A percentile compares a stretch with the other conserved stretches of the same genome.
phyloP scores from a whole-genome alignment of 2,797 vertebrate genomes.

The Pangasius krempfi region DNA sequence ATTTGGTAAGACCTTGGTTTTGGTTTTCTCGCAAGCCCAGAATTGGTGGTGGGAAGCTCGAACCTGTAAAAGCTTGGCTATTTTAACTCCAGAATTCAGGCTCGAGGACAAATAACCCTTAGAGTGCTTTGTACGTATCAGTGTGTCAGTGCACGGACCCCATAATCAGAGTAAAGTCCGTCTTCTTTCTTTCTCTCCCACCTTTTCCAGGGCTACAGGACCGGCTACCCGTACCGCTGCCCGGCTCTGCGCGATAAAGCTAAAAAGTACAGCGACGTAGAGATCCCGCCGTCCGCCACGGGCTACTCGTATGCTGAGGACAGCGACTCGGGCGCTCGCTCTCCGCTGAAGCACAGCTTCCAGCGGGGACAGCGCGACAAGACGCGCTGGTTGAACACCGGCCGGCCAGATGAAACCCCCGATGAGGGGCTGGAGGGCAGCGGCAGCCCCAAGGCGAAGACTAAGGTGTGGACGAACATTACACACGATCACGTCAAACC shows the following conservation, averaged over 20 bases:
- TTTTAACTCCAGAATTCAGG: not conserved
- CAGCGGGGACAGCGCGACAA: slow-evolving; percentile 99
- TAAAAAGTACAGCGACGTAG: slow-evolving; percentile 95
- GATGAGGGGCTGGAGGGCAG: slow-evolving; percentile 91
- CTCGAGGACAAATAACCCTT: not conserved
- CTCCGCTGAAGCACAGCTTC: slow-evolving; percentile 99
- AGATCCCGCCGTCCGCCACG: slow-evolving; percentile 86
- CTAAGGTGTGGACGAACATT: slow-evolving; percentile 99
- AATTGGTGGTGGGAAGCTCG: not conserved
- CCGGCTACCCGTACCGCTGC: slow-evolving; percentile 96
- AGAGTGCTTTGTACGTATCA: not conserved
- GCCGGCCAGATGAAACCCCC: slow-evolving; percentile 87
- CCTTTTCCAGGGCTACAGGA: slow-evolving; percentile 89
- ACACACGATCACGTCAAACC: slow-evolving; percentile 99
- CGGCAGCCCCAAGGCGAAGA: slow-evolving; percentile 99
- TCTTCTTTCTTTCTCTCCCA: not conserved
- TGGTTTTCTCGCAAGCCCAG: not conserved
- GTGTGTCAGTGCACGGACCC: too few species aligned
- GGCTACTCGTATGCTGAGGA: slow-evolving; percentile 91
- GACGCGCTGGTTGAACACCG: slow-evolving; percentile 92
- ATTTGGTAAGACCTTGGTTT: slow-evolving; percentile 81
- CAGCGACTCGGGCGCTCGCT: slow-evolving; percentile 93
- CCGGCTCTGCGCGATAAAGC: slow-evolving; percentile 94
- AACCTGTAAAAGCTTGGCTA: not conserved
- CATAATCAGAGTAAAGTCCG: too few species aligned